Conservation (phyloP, 2,113 vertebrate species). For the Gallinago media region DNA sequence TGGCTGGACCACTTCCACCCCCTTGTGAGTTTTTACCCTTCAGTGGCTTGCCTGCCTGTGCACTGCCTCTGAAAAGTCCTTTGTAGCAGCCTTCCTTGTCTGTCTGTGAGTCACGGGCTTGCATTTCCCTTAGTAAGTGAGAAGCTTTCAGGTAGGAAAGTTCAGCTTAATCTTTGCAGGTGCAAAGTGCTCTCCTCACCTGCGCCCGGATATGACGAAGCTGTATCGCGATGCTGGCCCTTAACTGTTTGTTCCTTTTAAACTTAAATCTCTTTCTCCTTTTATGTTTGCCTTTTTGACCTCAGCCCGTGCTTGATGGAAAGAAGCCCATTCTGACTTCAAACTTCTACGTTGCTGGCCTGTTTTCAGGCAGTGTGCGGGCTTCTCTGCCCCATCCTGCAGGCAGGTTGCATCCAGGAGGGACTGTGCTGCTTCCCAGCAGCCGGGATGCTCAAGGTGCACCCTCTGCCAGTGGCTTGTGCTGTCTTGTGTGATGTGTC, state of each 20-base stretch:
- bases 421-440: background rate
- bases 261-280: background rate
- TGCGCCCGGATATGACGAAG: rapidly evolving
- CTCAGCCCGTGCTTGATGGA: background rate
- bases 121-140: background rate
- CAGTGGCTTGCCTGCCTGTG: background rate
- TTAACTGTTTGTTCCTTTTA: background rate
- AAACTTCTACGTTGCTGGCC: background rate
- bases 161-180: background rate
- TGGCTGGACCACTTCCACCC: background rate
- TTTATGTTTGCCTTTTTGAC: background rate
- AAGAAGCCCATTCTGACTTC: background rate
- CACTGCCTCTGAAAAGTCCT: background rate
- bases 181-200: background rate
- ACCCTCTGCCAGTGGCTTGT: rapidly evolving
- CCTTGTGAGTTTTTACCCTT: background rate
- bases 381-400: background rate
- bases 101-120: background rate
- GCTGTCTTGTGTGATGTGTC: background rate
- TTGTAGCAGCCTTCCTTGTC: rapidly evolving
- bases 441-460: background rate
- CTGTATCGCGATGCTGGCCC: rapidly evolving
- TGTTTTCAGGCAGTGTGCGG: rapidly evolving
- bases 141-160: background rate
- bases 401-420: background rate